phyloP scores from a whole-genome alignment of 2,113 vertebrate genomes.

The Tetraodon nigroviridis region DNA sequence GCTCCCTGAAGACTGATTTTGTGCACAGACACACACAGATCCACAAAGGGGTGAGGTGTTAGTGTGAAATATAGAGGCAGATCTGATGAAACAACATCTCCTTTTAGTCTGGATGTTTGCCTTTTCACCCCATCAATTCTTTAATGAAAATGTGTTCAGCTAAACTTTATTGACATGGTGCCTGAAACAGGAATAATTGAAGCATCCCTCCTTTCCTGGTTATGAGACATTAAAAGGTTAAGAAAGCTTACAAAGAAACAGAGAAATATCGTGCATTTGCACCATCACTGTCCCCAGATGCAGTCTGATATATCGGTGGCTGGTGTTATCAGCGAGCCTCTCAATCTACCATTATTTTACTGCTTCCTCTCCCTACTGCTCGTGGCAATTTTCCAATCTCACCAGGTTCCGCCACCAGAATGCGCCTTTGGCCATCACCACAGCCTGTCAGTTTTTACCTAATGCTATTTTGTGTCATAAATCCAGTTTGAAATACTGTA shows the following conservation, averaged over 20 bases:
- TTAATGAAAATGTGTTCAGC: no score
- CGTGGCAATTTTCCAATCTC: constrained; percentile 77
- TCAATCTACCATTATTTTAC: constrained; percentile 63
- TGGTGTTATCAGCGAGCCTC: constrained; percentile 74
- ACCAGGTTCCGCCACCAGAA: constrained; percentile 63
- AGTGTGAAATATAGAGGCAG: no score
- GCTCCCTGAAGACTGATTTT: no score
- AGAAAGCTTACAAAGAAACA: constrained; percentile 77
- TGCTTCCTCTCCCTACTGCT: constrained; percentile 59
- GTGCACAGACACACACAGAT: no score
- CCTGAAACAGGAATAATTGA: no score
- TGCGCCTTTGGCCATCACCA: constrained; percentile 60
- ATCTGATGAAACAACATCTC: no score
- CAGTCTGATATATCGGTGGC: constrained; percentile 85
- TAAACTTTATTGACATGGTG: no score
- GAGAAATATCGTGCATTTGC: constrained; percentile 38
- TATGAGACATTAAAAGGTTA: constrained; percentile 83
- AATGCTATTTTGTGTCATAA: constrained; percentile 75
- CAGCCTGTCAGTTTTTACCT: constrained; percentile 71
- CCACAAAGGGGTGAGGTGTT: no score
- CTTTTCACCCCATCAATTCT: no score
- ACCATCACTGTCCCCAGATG: constrained; percentile 78
- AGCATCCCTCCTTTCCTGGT: constrained; percentile 70
- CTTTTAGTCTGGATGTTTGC: no score
- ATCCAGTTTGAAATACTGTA: constrained; percentile 73